Percentiles rank a stretch among this genome's conserved stretches.
Conservation (phyloP, 2,113 vertebrate genomes). For the Thunnus thynnus region DNA sequence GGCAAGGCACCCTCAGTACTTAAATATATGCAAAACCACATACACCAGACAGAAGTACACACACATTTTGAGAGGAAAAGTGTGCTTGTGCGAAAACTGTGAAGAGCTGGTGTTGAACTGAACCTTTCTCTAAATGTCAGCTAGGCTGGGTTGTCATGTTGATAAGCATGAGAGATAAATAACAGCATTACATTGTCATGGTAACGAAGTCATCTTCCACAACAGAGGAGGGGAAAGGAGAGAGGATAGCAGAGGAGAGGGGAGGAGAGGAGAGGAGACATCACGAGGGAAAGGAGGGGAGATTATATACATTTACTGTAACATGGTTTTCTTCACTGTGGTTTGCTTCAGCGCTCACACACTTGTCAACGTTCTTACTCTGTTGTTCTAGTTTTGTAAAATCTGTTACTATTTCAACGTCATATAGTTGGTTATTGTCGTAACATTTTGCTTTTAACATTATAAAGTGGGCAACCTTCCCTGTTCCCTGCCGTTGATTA, state of each 20-base stretch:
- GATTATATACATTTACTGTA: not conserved
- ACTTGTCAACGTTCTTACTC: constrained; percentile 30
- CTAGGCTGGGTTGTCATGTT: constrained; percentile 60
- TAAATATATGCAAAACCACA: constrained; percentile 38
- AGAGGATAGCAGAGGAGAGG: not conserved
- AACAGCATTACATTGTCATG: constrained; percentile 67
- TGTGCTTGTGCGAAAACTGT: constrained; percentile 35
- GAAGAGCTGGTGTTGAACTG: constrained; percentile 54
- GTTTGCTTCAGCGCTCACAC: not conserved
- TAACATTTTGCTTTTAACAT: constrained; percentile 75
- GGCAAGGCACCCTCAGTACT: constrained; percentile 15
- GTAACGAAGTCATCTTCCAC: constrained; percentile 60
- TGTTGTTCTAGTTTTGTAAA: constrained; percentile 42
- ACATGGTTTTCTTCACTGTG: not conserved
- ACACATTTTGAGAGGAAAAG: constrained; percentile 2
- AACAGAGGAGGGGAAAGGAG: constrained; percentile 34
- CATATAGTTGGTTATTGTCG: constrained; percentile 58
- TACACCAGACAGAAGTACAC: constrained; percentile 19
- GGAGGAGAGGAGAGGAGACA: not conserved
- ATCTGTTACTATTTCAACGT: constrained; percentile 64
- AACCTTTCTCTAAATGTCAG: constrained; percentile 79
- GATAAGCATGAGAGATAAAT: constrained; percentile 71
- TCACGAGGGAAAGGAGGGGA: not conserved
- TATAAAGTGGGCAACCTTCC: constrained; percentile 80
- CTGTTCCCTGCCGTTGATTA: constrained; percentile 91